Base-by-base conservation (phyloP, 2,888 invertebrate species). In the Drosophila planitibia region DNA sequence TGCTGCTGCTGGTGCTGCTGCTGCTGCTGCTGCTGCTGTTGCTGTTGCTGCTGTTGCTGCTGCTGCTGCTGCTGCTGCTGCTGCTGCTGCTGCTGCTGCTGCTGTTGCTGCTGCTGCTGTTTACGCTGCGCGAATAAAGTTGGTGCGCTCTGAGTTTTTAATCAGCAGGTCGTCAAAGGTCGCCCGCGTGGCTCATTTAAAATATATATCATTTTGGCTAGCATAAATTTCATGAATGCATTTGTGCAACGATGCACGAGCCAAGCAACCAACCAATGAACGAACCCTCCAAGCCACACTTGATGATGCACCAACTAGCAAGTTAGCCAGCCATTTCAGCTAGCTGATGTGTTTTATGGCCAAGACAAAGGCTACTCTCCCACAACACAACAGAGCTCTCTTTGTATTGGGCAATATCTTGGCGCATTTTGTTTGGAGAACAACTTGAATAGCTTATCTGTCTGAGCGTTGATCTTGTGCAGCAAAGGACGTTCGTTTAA, bases 141-240 rank as follows among this genome's bases (percentile, higher is more conserved):
- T 71, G 57, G 32, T 66, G 71, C 70, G 14, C 33, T 35, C 44
- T 54, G 64, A 70, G 80, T 85, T 87, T 83, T 83, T 86, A 79
- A 87, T 82, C 88, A 87, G 82, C 81, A 66, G 66, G 76, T 74
- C 69, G 63, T 62, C 66, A 70, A 74, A 79, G 77, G 77, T 78
- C 67, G 80, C 44, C 47, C 39, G 30, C 28, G 54, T 64, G 49
- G 57, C 85, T 87, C 88, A 87, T 82, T 85, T 82, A 82, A 87
- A 84, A 82, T 87, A 82, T 81, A 82, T 82, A 85, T 82, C 69
- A 82, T 81, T 85, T 59, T 82, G 71, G 69, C 64, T 74, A 65
- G 67, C 81, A 70, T 83, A 86, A 74, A 80, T 86, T 76, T 76
- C 83, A 85, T 89, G 89, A 89, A 83, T 83, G 83, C 89, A 83